Evolutionary conservation across 2,888 invertebrate genomes (phyloP), one percentile per base, ranked within the genome.

Genomic region (Brachyptera putata): DNA sequence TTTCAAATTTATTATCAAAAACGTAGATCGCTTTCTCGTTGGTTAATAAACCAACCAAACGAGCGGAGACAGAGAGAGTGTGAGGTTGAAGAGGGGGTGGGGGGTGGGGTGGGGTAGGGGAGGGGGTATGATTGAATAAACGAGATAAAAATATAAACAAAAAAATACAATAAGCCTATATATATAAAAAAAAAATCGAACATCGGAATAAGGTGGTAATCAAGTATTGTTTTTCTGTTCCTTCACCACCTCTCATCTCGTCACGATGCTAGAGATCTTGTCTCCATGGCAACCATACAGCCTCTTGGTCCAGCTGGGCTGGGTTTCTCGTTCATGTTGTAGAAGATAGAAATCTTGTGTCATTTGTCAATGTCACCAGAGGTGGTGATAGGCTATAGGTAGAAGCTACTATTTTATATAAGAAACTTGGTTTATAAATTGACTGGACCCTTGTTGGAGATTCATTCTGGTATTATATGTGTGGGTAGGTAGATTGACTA

Each of bases 321-420:
- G 21, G n/a, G n/a, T n/a, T n/a, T n/a, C 57, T 57, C 57, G 56
- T 49, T 34, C 25, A 55, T 55, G 21, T 21, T 41, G n/a, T n/a
- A n/a, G 7, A 16, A 55, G 86, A 86, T 86, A 82, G 80, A 81
- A 84, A 86, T 86, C 85, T 84, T 76, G 77, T 76, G 78, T 84
- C 85, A 86, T 86, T 86, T 85, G 85, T 86, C 86, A 86, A 81
- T 84, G 86, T 86, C 86, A 82, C 66, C 69, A 41, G 34, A 57
- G 57, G 57, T 57, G 57, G 57, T 43, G 57, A 57, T 16, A 46
- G 57, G 26, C 5, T n/a, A n/a, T n/a, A n/a, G n/a, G n/a, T n/a
- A 16, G 21, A 41, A 21, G 21, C 41, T 41, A 41, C 41, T 41
- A 2, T 3, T 3, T 14, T 37, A 41, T 41, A 7, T 18, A 41